Evolutionary conservation across 2,797 vertebrate species (phyloP), one percentile per base, ranked within the genome.

Genomic region (Paramormyrops hopkinsi): DNA sequence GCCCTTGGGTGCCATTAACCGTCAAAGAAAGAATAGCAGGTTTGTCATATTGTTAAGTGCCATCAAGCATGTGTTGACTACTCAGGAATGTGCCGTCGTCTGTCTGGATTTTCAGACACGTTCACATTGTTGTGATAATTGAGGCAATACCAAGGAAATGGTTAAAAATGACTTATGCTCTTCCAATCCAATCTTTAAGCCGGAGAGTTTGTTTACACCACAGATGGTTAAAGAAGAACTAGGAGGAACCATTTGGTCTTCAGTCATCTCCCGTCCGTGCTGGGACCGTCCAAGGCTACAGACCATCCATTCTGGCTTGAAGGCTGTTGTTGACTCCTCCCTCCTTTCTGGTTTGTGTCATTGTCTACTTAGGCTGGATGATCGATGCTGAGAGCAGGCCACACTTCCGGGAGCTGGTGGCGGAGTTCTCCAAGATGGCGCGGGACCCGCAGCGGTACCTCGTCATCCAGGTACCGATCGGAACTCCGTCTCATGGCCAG

Each of bases 381-480:
- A 99, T 99, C 0, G 98, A 99, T 89, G 98, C 98, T 0, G 98
- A 99, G 3, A 99, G 98, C 92, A 97, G 99, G 73, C 98, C 98
- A 5, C 97, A 96, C 92, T 99, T 99, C 85, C 96, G 98, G 0
- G 99, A 99, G 89, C 93, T 99, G 51, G 98, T 98, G 22, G 94
- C 96, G 0, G 99, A 99, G 94, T 99, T 99, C 92, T 97, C 97
- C 3, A 99, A 99, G 94, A 99, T 99, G 99, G 99, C 99, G 17
- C 96, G 98, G n/a, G 99, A 99, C 93, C 99, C 99, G 0, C 92
- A 97, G 17, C 97, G 99, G 54, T 99, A 99, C 91, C 97, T 99
- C 0, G 99, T 99, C 92, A 99, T 99, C 93, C 98, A 99, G 98
- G 99, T 99, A 95, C 0, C 1, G 48, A 29, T 11, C 14, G 19